phyloP scores from a whole-genome alignment of 2,888 invertebrate species.

The Lasioglossum oenotherae region DNA sequence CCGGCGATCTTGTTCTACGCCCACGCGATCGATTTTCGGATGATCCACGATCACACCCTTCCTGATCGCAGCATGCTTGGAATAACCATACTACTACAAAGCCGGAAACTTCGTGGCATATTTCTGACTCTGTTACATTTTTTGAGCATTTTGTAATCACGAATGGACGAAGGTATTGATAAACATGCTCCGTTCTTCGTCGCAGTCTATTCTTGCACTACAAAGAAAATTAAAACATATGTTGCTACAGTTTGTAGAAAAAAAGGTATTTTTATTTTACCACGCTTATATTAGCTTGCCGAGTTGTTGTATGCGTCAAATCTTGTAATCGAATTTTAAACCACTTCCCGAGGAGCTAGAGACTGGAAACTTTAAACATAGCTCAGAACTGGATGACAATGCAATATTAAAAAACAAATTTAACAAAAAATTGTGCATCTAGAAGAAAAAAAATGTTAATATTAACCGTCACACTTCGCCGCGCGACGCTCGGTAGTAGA shows the following conservation, averaged over 20 bases:
- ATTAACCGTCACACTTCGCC: too few species aligned
- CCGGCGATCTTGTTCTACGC: slow-evolving; percentile 12
- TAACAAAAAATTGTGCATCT: too few species aligned
- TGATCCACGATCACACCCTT: slow-evolving; percentile 16
- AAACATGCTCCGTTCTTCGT: background rate
- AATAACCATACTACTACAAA: background rate
- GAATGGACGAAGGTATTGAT: background rate
- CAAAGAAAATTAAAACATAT: background rate
- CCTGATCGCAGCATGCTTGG: background rate
- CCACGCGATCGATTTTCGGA: slow-evolving; percentile 50
- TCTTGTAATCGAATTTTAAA: too few species aligned
- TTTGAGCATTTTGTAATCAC: background rate
- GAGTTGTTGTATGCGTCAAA: too few species aligned
- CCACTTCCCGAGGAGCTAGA: too few species aligned
- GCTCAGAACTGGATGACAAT: too few species aligned
- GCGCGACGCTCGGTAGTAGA: too few species aligned
- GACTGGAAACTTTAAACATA: too few species aligned
- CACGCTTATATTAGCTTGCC: too few species aligned
- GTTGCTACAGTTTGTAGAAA: background rate
- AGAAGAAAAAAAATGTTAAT: too few species aligned
- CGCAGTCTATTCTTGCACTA: background rate
- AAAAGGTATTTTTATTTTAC: background rate
- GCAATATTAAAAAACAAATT: too few species aligned
- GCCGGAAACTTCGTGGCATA: background rate
- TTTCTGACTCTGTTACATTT: background rate